phyloP scores from a whole-genome alignment of 2,113 vertebrate genomes.

The Mastomys natalensis region DNA sequence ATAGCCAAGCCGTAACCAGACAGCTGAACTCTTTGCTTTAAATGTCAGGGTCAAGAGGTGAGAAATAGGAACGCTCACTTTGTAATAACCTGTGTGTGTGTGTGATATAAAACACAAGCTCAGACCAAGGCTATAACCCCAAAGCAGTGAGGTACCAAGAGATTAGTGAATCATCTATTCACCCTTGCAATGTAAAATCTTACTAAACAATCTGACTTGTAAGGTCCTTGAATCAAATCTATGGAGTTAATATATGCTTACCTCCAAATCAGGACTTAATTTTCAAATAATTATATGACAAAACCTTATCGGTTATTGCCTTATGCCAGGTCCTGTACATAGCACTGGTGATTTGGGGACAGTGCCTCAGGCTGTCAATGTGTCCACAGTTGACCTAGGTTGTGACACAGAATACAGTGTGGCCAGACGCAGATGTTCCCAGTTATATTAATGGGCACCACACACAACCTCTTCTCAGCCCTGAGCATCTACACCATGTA shows the following conservation, averaged over 20 bases:
- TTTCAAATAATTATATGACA: not conserved
- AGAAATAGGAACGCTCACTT: not conserved
- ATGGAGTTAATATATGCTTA: not conserved
- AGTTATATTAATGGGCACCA: not conserved
- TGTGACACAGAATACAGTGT: not conserved
- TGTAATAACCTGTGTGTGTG: not conserved
- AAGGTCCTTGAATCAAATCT: conserved; percentile 21
- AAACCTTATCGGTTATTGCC: not conserved
- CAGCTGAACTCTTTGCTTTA: not conserved
- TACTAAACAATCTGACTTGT: not conserved
- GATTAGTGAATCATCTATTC: not conserved
- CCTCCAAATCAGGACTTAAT: not conserved
- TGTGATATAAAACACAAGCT: conserved; percentile 1
- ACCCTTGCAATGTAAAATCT: not conserved
- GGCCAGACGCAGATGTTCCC: accelerated
- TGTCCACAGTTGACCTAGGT: not conserved
- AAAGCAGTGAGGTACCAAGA: not conserved
- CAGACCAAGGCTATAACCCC: not conserved
- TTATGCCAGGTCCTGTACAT: not conserved
- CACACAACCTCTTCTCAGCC: not conserved
- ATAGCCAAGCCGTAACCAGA: not conserved
- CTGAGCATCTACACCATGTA: not conserved
- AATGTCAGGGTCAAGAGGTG: not conserved
- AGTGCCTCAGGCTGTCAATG: not conserved
- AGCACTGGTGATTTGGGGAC: not conserved